phyloP scores from a whole-genome alignment of 2,113 vertebrate genomes.

The Pleuronectes platessa region DNA sequence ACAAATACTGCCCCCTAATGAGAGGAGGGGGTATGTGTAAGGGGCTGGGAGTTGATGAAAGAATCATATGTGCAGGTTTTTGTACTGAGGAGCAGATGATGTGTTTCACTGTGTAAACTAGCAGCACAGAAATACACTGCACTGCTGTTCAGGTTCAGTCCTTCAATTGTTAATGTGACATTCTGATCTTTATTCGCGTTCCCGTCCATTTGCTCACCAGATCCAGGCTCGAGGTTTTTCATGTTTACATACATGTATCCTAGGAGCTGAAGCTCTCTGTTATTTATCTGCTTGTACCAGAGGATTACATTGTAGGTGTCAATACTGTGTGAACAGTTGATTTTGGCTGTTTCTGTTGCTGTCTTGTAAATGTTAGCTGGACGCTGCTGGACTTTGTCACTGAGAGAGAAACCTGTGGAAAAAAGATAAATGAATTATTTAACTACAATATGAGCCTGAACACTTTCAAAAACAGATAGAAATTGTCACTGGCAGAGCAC shows the following conservation, averaged over 20 bases:
- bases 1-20: neutral
- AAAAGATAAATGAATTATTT: neutral
- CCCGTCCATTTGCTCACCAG: no score
- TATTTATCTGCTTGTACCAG: no score
- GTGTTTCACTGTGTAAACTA: constrained; percentile 43
- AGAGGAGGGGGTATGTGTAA: neutral
- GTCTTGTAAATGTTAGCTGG: neutral
- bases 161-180: no score
- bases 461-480: no score
- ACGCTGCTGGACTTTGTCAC: constrained; percentile 25
- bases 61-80: constrained; percentile 32
- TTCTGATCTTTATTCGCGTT: no score
- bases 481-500: no score
- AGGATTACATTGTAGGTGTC: fast-evolving
- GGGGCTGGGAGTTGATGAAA: no score
- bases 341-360: neutral
- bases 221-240: no score
- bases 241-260: no score
- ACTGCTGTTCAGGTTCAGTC: constrained; percentile 15
- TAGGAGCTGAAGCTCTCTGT: no score
- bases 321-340: no score
- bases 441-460: no score
- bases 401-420: constrained; percentile 3
- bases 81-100: constrained; percentile 23
- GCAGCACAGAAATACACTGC: constrained; percentile 57